Evolutionary conservation across 1,140 invertebrate species (phyloP).

Genomic region (Procambarus clarkii): DNA sequence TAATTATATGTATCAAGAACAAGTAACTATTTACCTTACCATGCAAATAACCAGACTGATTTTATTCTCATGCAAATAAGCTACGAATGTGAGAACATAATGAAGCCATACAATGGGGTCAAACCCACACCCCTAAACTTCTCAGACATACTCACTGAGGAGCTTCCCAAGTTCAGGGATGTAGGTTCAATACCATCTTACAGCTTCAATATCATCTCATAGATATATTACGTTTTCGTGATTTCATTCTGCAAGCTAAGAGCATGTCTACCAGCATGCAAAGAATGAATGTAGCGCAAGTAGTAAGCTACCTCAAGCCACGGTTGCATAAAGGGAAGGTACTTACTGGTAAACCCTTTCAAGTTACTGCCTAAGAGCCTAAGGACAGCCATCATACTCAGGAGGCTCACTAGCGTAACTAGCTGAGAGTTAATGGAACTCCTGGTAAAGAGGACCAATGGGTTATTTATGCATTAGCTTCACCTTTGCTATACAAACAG

Average conservation of each 20-base stretch:
- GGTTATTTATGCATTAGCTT: constrained; percentile 9
- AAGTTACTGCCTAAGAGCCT: constrained; percentile 23
- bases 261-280: no score
- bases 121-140: no score
- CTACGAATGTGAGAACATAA: background rate
- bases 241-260: no score
- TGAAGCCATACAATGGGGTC: no score
- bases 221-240: no score
- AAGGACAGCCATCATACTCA: constrained; percentile 28
- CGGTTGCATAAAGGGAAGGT: background rate
- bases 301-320: background rate
- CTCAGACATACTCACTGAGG: no score
- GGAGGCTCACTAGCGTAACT: constrained; percentile 35
- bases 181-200: no score
- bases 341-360: constrained; percentile 23
- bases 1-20: no score
- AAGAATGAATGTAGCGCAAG: no score
- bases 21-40: background rate
- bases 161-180: no score
- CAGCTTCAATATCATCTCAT: no score
- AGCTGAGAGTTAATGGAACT: constrained; percentile 33
- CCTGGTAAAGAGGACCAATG: constrained; percentile 37
- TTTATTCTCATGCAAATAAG: background rate
- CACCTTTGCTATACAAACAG: background rate
- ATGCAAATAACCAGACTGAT: background rate